Percentiles rank a stretch among this genome's conserved stretches.
These are phyloP conservation scores for Benitochromis conjunctus DNA, from an alignment of 2,113 vertebrate genomes.

Conservation along the genomic window DNA sequence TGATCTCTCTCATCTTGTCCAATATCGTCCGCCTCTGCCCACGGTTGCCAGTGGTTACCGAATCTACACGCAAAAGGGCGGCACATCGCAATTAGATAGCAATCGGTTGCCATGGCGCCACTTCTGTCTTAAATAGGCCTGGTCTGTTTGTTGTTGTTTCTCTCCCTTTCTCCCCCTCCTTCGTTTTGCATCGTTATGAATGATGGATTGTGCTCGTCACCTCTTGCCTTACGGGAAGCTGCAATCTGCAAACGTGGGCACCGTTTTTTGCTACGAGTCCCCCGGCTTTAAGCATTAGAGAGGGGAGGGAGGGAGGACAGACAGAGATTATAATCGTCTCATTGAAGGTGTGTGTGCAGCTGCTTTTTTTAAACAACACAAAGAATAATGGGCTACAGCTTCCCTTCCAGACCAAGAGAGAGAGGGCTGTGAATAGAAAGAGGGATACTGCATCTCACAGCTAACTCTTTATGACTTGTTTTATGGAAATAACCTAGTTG, in stretches of 20 bases:
- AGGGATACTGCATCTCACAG: conserved; percentile 35
- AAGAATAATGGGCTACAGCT: conserved; percentile 26
- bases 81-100: conserved; percentile 75
- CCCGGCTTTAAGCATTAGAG: conserved; percentile 45
- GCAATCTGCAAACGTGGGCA: conserved; percentile 35
- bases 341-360: conserved; percentile 65
- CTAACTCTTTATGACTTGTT: conserved; percentile 57
- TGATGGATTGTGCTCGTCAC: conserved; percentile 58
- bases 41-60: conserved; percentile 75
- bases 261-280: conserved; percentile 39
- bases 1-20: conserved; percentile 30
- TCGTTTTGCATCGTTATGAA: conserved; percentile 52
- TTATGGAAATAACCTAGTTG: conserved; percentile 54
- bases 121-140: conserved; percentile 66
- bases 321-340: conserved; percentile 58
- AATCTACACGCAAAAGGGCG: conserved; percentile 61
- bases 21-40: conserved; percentile 37
- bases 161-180: conserved; percentile 10
- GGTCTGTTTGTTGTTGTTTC: conserved; percentile 72
- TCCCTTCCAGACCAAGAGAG: conserved; percentile 43
- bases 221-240: conserved; percentile 62
- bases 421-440: conserved; percentile 35
- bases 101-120: conserved; percentile 77
- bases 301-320: conserved; percentile 1
- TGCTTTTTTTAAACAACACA: conserved; percentile 51